Conservation (phyloP, 2,113 vertebrate species). For the Sorex araneus region DNA sequence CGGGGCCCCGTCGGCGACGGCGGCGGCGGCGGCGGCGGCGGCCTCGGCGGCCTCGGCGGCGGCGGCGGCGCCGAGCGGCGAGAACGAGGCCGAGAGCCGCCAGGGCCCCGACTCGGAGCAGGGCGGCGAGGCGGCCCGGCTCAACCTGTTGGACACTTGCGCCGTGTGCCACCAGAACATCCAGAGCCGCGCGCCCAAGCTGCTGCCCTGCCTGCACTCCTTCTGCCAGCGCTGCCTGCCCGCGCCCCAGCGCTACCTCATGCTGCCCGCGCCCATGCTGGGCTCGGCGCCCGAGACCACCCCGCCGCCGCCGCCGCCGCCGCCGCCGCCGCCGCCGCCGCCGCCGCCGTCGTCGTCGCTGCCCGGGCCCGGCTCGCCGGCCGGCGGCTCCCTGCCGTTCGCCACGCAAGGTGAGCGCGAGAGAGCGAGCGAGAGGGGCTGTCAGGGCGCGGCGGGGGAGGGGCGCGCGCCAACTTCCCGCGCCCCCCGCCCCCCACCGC, state of each 20-base stretch:
- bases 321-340: slow-evolving; percentile 60
- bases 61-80: slow-evolving; percentile 90
- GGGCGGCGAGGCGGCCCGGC: slow-evolving; percentile 88
- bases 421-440: background rate
- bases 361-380: slow-evolving; percentile 80
- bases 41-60: slow-evolving; percentile 78
- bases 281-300: slow-evolving; percentile 80
- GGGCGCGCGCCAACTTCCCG: slow-evolving; percentile 56
- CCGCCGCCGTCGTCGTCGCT: slow-evolving; percentile 58
- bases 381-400: slow-evolving; percentile 83
- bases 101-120: slow-evolving; percentile 92
- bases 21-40: slow-evolving; percentile 62
- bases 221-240: slow-evolving; percentile 97
- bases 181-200: slow-evolving; percentile 96
- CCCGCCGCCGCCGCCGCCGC: slow-evolving; percentile 59
- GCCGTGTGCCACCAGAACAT: slow-evolving; percentile 95
- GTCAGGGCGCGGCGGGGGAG: background rate
- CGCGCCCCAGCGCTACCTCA: slow-evolving; percentile 91
- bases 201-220: slow-evolving; percentile 97
- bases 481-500: slow-evolving; percentile 39
- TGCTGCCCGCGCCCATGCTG: slow-evolving; percentile 88
- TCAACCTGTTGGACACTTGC: slow-evolving; percentile 98
- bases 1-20: slow-evolving; percentile 76
- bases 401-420: slow-evolving; percentile 87
- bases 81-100: slow-evolving; percentile 97